Evolutionary conservation across 2,797 vertebrate genomes (phyloP).

Genomic region (Leuciscus waleckii): DNA sequence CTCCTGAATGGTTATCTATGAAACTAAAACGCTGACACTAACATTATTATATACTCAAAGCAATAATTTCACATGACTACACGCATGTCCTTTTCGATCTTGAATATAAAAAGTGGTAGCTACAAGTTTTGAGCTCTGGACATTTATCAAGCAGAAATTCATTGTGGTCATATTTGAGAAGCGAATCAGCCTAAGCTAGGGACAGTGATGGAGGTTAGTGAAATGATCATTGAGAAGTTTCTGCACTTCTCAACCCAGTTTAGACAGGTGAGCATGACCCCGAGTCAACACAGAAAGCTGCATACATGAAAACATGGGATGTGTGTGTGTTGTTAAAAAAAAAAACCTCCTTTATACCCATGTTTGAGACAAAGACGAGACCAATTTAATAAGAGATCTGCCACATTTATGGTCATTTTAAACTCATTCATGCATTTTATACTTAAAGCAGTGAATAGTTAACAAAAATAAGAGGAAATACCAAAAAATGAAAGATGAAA

Average conservation of each 20-base stretch:
- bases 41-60: not conserved
- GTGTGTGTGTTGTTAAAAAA: not conserved
- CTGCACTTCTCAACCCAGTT: constrained; percentile 10
- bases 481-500: too few relatives aligned
- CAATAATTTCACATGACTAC: not conserved
- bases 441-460: not conserved
- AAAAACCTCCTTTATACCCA: not conserved
- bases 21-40: not conserved
- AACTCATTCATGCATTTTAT: not conserved
- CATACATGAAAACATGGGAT: not conserved
- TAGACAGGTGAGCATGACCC: not conserved
- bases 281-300: not conserved
- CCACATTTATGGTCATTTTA: not conserved
- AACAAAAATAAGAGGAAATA: not conserved
- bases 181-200: not conserved
- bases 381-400: not conserved
- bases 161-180: not conserved
- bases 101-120: not conserved
- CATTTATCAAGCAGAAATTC: not conserved
- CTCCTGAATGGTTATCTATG: not conserved
- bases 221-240: constrained; percentile 20
- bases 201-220: not conserved
- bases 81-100: not conserved
- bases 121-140: not conserved
- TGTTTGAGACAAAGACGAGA: not conserved